These are phyloP conservation scores for Spea multiplicata DNA, from an alignment of 2,113 vertebrate genomes.

Conservation along the genomic window DNA sequence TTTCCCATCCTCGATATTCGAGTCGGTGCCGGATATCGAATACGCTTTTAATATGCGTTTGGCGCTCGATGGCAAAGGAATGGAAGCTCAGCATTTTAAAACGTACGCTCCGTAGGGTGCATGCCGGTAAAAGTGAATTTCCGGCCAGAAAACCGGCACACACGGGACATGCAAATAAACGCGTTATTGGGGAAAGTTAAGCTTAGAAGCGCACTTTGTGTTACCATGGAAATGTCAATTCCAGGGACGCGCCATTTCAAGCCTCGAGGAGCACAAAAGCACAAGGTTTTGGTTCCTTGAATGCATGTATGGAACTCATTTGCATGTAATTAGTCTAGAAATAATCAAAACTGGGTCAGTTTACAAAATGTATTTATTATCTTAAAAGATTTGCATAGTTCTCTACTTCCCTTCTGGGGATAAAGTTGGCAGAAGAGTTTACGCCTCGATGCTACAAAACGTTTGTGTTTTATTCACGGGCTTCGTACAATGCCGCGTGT, in stretches of 20 bases:
- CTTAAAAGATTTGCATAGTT: conserved; percentile 6
- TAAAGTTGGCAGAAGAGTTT: too few species aligned
- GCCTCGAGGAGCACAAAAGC: conserved; percentile 26
- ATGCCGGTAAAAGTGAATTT: too few species aligned
- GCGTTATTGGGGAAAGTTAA: neutral
- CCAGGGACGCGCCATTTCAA: conserved; percentile 11
- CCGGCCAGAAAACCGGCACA: neutral
- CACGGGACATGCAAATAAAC: neutral
- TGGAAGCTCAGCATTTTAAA: too few species aligned
- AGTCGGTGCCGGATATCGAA: too few species aligned
- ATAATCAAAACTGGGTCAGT: conserved; percentile 36
- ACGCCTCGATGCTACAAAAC: too few species aligned
- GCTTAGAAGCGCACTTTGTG: neutral
- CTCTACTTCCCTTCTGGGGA: neutral
- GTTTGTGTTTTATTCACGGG: too few species aligned
- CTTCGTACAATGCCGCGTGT: too few species aligned
- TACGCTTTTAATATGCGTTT: too few species aligned
- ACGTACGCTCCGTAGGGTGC: too few species aligned
- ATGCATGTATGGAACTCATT: conserved; percentile 38
- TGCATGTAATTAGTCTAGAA: conserved; percentile 45
- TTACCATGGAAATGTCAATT: conserved; percentile 43
- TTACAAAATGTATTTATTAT: conserved; percentile 28
- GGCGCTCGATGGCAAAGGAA: too few species aligned
- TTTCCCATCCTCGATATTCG: too few species aligned
- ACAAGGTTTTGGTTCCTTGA: conserved; percentile 20